Percentiles rank a stretch among this genome's conserved stretches.
phyloP scores from a whole-genome alignment of 2,797 vertebrate species.

The Monodelphis domestica region DNA sequence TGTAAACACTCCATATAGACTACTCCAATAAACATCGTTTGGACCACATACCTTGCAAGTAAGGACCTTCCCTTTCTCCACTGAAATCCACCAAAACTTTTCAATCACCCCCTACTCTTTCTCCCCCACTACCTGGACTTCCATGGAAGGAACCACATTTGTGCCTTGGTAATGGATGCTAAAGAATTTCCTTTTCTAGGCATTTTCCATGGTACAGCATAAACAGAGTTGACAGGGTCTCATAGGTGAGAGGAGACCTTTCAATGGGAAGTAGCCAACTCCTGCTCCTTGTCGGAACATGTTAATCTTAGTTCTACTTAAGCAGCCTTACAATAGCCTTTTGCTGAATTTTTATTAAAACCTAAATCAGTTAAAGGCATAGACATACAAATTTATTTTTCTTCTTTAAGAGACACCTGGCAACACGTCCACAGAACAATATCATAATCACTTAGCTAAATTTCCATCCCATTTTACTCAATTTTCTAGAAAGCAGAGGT shows the following conservation, averaged over 20 bases:
- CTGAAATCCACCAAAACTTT: neutral
- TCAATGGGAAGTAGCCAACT: neutral
- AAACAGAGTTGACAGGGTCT: neutral
- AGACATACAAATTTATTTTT: slow-evolving; percentile 35
- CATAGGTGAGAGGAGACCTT: neutral
- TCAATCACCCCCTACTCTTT: neutral
- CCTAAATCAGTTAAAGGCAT: neutral
- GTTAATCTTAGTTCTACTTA: neutral
- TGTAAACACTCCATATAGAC: no score
- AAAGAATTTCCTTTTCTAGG: neutral
- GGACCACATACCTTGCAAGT: neutral
- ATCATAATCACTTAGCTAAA: slow-evolving; percentile 42
- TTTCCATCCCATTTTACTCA: slow-evolving; percentile 37
- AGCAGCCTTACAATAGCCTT: neutral
- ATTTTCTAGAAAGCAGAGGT: slow-evolving; percentile 32
- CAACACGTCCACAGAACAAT: slow-evolving; percentile 50
- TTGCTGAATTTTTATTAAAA: slow-evolving; percentile 41
- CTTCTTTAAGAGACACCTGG: slow-evolving; percentile 58
- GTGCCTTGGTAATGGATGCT: neutral
- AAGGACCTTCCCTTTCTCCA: neutral
- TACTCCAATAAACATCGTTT: neutral
- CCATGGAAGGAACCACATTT: neutral
- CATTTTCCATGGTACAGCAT: neutral
- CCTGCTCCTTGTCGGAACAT: neutral
- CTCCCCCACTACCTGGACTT: neutral